Conservation (phyloP, 2,113 vertebrate genomes). For the Mesocricetus auratus region DNA sequence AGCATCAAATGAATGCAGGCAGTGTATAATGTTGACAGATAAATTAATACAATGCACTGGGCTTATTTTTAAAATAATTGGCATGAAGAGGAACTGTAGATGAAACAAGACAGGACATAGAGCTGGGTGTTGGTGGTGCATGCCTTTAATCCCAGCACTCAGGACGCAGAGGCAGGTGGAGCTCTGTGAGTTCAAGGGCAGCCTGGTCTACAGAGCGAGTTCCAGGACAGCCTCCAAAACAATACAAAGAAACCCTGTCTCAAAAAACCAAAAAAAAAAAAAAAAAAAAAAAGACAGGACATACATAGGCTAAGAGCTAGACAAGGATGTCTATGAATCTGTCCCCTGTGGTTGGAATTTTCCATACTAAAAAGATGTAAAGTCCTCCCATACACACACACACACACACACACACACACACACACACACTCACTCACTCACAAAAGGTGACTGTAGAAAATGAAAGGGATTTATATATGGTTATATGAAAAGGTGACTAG, state of each 20-base stretch:
- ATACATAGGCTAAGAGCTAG: background rate
- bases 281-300: too few species aligned
- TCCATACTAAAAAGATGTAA: background rate
- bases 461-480: background rate
- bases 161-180: too few species aligned
- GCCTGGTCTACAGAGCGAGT: too few species aligned
- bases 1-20: conserved; percentile 1
- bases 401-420: too few species aligned
- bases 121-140: too few species aligned
- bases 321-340: background rate
- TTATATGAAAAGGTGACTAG: background rate
- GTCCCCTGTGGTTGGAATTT: background rate
- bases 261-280: too few species aligned
- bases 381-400: background rate
- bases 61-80: conserved; percentile 43
- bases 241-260: too few species aligned
- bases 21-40: background rate
- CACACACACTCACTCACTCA: too few species aligned
- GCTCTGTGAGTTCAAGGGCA: too few species aligned
- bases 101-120: background rate
- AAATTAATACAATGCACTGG: background rate
- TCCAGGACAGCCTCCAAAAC: too few species aligned
- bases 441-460: background rate
- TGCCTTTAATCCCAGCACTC: too few species aligned
- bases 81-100: too few species aligned